These are phyloP conservation scores for Oryzias celebensis DNA, from an alignment of 2,113 vertebrate genomes.

Conservation along the genomic window DNA sequence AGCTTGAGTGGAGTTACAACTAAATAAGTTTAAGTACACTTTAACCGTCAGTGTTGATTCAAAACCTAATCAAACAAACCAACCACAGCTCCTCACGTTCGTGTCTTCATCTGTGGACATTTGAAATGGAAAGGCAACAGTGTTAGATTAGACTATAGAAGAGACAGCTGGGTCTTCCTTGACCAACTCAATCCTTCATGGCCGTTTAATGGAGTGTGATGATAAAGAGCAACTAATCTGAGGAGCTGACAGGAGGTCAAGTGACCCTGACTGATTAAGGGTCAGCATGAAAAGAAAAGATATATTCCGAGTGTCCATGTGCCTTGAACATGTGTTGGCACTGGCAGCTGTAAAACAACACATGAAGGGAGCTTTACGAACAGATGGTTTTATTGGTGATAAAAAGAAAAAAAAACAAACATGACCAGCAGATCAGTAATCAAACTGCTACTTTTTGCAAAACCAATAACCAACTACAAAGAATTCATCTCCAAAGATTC, in stretches of 20 bases:
- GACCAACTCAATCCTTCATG: constrained; percentile 30
- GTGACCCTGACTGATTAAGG: constrained; percentile 45
- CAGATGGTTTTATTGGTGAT: constrained; percentile 17
- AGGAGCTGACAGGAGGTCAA: constrained; percentile 46
- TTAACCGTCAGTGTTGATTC: no score
- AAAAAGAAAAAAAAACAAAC: constrained; percentile 28
- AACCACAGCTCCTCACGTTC: no score
- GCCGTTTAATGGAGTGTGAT: constrained; percentile 62
- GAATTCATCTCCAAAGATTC: not conserved
- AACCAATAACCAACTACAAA: not conserved
- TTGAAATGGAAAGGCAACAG: not conserved
- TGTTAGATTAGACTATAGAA: constrained; percentile 39
- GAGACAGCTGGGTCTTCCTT: constrained; percentile 54
- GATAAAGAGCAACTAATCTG: constrained; percentile 51
- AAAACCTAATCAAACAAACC: no score
- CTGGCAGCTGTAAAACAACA: constrained; percentile 9
- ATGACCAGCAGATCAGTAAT: constrained; percentile 2
- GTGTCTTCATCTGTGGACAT: no score
- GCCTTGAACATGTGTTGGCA: constrained; percentile 7
- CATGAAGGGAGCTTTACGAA: constrained; percentile 1
- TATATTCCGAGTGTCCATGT: constrained; percentile 10
- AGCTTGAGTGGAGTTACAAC: no score
- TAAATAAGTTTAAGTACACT: no score
- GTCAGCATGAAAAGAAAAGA: constrained; percentile 16
- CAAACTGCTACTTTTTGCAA: not conserved